These are phyloP conservation scores for Danio albolineatus DNA, from an alignment of 2,797 vertebrate species.

Conservation along the genomic window DNA sequence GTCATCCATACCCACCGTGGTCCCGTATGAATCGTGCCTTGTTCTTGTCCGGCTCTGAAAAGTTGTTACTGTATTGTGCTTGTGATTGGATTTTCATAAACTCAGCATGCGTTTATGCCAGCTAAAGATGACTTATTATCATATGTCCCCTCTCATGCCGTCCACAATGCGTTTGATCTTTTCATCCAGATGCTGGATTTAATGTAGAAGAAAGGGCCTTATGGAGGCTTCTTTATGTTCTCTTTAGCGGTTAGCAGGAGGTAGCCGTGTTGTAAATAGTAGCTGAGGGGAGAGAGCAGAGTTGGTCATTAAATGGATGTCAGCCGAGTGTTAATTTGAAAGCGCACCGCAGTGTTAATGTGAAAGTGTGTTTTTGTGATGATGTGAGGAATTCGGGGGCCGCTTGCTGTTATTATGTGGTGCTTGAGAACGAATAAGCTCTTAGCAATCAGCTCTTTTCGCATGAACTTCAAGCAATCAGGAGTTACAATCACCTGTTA, in stretches of 20 bases:
- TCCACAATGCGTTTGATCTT: constrained; percentile 41
- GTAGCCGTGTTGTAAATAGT: constrained; percentile 27
- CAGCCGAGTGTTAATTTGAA: constrained; percentile 48
- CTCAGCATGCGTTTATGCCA: constrained; percentile 48
- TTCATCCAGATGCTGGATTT: constrained; percentile 44
- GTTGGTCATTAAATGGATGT: constrained; percentile 47
- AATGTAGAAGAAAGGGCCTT: constrained; percentile 46
- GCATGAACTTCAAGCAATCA: neutral
- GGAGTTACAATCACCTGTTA: neutral
- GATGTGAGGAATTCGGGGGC: constrained; percentile 32
- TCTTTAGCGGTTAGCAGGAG: constrained; percentile 49
- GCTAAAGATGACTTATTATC: constrained; percentile 45
- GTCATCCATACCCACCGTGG: constrained; percentile 28
- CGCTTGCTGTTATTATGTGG: constrained; percentile 18
- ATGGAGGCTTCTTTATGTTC: constrained; percentile 49
- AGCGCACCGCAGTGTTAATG: constrained; percentile 32
- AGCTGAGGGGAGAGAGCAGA: constrained; percentile 23
- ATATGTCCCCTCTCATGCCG: constrained; percentile 24
- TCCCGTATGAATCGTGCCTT: constrained; percentile 47
- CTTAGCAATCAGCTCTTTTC: constrained; percentile 24
- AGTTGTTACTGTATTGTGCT: constrained; percentile 42
- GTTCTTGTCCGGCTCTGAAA: constrained; percentile 43
- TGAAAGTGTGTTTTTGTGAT: constrained; percentile 38
- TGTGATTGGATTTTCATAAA: constrained; percentile 55
- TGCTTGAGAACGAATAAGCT: constrained; percentile 33